These are phyloP conservation scores for Sorex maritimensis DNA, from an alignment of 2,797 vertebrate genomes.

Conservation along the genomic window DNA sequence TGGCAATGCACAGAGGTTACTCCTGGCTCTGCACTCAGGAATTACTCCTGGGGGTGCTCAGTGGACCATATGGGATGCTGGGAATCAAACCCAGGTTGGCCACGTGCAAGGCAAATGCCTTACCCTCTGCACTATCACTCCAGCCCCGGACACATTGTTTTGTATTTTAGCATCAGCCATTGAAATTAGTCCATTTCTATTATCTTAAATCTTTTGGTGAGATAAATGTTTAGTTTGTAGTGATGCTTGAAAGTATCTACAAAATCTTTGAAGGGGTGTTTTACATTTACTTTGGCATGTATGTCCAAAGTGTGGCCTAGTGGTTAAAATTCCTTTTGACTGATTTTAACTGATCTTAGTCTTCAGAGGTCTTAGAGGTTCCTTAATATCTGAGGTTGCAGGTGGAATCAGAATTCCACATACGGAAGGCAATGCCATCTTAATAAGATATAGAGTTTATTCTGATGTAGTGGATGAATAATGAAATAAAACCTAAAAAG, in stretches of 20 bases:
- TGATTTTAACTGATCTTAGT: background rate
- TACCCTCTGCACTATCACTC: no score
- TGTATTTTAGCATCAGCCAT: background rate
- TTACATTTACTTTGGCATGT: slow-evolving; percentile 38
- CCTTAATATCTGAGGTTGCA: background rate
- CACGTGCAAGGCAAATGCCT: no score
- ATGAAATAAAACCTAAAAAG: slow-evolving; percentile 15
- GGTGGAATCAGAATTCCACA: background rate
- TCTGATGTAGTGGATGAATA: background rate
- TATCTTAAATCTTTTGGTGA: slow-evolving; percentile 15
- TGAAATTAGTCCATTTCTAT: slow-evolving; percentile 52
- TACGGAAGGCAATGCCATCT: no score
- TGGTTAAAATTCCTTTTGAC: slow-evolving; percentile 23
- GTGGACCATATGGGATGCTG: no score
- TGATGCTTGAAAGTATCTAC: slow-evolving; percentile 35
- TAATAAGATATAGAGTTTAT: background rate
- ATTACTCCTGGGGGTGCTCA: no score
- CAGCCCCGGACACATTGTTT: background rate
- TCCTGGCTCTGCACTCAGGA: no score
- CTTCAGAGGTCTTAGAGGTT: background rate
- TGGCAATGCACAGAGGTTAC: no score
- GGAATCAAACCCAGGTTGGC: no score
- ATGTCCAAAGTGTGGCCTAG: background rate
- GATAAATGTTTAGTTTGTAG: slow-evolving; percentile 23
- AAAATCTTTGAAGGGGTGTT: background rate